These are phyloP conservation scores for Notodonta ziczac DNA, from an alignment of 2,888 invertebrate species.

Conservation along the genomic window DNA sequence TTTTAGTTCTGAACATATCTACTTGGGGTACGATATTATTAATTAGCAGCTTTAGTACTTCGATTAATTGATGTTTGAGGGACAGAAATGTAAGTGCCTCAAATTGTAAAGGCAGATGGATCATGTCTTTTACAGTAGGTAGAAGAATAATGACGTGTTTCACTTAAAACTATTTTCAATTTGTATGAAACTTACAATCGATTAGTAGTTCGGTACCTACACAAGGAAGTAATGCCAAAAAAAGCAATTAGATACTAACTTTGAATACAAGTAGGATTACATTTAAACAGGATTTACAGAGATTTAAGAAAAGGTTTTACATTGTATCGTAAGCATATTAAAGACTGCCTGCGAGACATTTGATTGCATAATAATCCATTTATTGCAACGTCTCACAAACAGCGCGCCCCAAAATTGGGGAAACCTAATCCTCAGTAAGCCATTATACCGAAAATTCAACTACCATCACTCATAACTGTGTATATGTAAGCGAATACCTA, in stretches of 20 bases:
- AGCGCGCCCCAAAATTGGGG: conserved; percentile 65
- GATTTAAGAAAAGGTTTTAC: conserved; percentile 3
- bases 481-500: conserved; percentile 42
- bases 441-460: conserved; percentile 78
- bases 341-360: conserved; percentile 48
- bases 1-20: conserved; percentile 23
- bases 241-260: too few relatives aligned
- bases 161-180: too few relatives aligned
- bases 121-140: too few relatives aligned
- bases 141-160: too few relatives aligned
- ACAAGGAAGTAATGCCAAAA: too few relatives aligned
- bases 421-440: conserved; percentile 80
- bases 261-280: background rate
- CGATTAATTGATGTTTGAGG: background rate
- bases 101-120: too few relatives aligned
- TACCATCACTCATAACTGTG: conserved; percentile 63
- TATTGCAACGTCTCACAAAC: conserved; percentile 72
- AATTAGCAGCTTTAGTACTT: background rate
- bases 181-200: too few relatives aligned
- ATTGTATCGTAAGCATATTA: conserved; percentile 25
- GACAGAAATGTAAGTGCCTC: background rate
- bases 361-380: conserved; percentile 79
- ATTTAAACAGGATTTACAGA: background rate
- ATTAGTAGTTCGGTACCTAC: too few relatives aligned
- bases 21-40: conserved; percentile 2